Base-by-base conservation (phyloP, 1,140 invertebrate species). In the Wiebesia pumilae region DNA sequence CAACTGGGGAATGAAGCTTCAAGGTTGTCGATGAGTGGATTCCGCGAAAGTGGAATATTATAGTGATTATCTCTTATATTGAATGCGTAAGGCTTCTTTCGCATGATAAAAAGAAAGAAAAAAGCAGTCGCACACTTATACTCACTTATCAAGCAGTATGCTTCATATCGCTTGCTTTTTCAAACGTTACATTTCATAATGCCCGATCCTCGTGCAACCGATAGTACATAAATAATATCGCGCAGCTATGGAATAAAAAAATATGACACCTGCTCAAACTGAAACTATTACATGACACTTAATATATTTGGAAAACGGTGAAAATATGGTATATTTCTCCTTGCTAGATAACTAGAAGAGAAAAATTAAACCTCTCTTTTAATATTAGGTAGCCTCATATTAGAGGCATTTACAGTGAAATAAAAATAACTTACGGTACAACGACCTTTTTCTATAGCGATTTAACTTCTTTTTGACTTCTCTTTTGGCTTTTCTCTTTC, bases 31-130 rank as follows among this genome's bases (percentile, higher is more conserved):
- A 79, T 79, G 4, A 67, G 75, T 14, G 35, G 65, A 79, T 84
- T 84, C 43, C 43, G 40, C 30, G 62, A 84, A 84, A 79, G n/a
- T 84, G 54, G 40, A 84, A 79, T 84, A 84, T 79, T 69, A 69
- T 79, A 79, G 69, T n/a, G 62, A 47, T 43, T 54, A 16, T 75
- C 38, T 35, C 16, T 54, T 54, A 3, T 2, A 21, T 19, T 16
- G 51, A 54, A 54, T 2, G 51, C 51, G 19, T 2, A 54, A 54
- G 51, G 16, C 51, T 54, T 54, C 51, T 54, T 54, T 54, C 30
- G 10, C 51, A 21, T 14, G 65, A 82, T 40, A 43, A 69, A 69
- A 65, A 81, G 16, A 67, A 30, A 27, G 12, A 69, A 30, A 33
- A 35, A 35, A 69, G n/a, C 67, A 33, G 0, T 33, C 0, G n/a